Percentiles rank a stretch among this genome's conserved stretches.
phyloP scores from a whole-genome alignment of 2,113 vertebrate genomes.

The Elgaria multicarinata region DNA sequence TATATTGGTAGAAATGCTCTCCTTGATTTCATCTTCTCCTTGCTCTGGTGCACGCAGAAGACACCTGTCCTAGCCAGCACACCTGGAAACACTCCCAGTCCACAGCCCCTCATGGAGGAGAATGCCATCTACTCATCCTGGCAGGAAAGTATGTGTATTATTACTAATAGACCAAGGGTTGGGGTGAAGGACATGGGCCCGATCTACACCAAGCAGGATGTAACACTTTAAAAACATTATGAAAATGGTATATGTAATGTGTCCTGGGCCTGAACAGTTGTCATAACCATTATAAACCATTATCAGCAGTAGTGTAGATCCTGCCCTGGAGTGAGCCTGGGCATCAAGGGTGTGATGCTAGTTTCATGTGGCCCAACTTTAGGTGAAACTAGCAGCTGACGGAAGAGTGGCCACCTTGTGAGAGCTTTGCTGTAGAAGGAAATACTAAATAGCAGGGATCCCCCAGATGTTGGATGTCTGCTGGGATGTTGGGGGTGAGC shows the following conservation, averaged over 20 bases:
- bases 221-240: no score
- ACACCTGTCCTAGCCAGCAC: not conserved
- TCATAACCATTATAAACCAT: no score
- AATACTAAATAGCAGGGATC: not conserved
- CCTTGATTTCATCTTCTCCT: not conserved
- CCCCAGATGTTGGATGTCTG: no score
- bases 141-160: slow-evolving; percentile 74
- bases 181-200: not conserved
- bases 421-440: not conserved
- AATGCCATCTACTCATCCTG: slow-evolving; percentile 87
- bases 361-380: no score
- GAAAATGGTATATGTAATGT: no score
- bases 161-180: no score
- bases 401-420: not conserved
- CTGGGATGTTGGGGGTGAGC: no score
- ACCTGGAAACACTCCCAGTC: slow-evolving; percentile 28
- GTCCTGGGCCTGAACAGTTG: no score
- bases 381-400: not conserved
- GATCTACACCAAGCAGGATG: no score
- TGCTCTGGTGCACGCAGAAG: slow-evolving; percentile 58
- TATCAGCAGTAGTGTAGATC: no score
- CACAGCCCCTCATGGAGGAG: slow-evolving; percentile 78
- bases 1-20: not conserved
- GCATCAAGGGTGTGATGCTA: no score
- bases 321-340: no score